Evolutionary conservation across 2,888 invertebrate species (phyloP), one percentile per base, ranked within the genome.

Genomic region (Oasisia sp.): DNA sequence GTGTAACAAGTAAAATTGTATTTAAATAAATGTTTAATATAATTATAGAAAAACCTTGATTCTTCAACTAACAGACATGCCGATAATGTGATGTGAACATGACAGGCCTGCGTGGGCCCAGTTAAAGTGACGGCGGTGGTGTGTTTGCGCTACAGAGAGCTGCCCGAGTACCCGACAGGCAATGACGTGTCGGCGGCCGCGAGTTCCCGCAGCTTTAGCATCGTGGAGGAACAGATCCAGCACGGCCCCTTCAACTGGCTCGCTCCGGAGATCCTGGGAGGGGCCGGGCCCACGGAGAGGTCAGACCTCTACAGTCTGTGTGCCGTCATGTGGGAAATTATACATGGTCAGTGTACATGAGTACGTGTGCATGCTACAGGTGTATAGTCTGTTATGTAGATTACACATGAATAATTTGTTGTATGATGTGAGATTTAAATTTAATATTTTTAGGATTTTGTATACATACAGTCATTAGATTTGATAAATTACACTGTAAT

Each of bases 271-370:
- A 94, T 96, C 9, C 94, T 97, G 93, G 94, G 95, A 45, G 95
- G 95, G 27, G 94, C 95, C 91, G 94, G 95, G 89, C 95, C 96
- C 5, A 95, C 95, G 0, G 94, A 94, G 58, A 94, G 94, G 91
- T 96, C 96, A 74, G 97, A 97, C 93, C 94, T 97, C 91, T 97
- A 96, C 94, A 96, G 96, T 92, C 95, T 96, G 92, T 96, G 96
- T 93, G 95, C 95, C 92, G 95, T 97, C 32, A 94, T 97, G 92
- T 97, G 96, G 97, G 97, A 97, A 94, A 94, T 96, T 92, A 95
- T 95, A 45, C 94, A 95, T 93, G 94, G 96, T 95, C 94, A 92
- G 92, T 93, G 32, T 5, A 2, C 27, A 8, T 58, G 58, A 12
- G 19, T 19, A 27, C 27, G 74, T 74, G 74, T 74, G 27, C 74